These are phyloP conservation scores for Neolamprologus falcicula DNA, from an alignment of 2,113 vertebrate species.

Conservation along the genomic window DNA sequence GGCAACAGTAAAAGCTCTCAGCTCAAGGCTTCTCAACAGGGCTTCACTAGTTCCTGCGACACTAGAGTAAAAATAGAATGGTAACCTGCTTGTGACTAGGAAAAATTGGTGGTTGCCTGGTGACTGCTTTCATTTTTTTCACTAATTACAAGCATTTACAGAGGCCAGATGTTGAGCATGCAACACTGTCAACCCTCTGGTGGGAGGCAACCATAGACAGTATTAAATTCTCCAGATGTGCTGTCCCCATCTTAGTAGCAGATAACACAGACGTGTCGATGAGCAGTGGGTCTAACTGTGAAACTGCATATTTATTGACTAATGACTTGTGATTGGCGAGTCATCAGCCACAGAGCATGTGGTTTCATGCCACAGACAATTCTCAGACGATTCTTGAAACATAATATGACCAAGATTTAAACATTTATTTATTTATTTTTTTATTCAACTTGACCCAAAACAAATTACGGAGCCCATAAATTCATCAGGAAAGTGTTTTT, in stretches of 20 bases:
- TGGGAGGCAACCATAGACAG: not conserved
- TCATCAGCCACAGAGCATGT: not conserved
- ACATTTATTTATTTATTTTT: not conserved
- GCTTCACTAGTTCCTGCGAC: not conserved
- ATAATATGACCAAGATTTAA: not conserved
- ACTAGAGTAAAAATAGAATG: not conserved
- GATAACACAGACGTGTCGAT: fast-evolving
- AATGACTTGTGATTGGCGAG: not conserved
- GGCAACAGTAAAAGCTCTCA: not conserved
- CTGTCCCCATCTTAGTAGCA: not conserved
- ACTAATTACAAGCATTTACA: not conserved
- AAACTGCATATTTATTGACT: not conserved
- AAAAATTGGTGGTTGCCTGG: not conserved
- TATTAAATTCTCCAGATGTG: not conserved
- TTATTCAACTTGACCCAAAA: not conserved
- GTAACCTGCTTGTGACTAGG: not conserved
- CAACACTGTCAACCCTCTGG: not conserved
- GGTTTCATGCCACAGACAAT: not conserved
- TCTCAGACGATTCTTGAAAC: not conserved
- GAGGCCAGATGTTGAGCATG: not conserved
- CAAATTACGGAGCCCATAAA: not conserved
- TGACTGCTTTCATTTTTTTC: not conserved
- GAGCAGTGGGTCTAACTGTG: not conserved
- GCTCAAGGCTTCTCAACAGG: not conserved
- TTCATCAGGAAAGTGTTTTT: not conserved